Evolutionary conservation across 2,113 vertebrate species (phyloP), one percentile per base, ranked within the genome.

Genomic region (Apeltes quadracus): DNA sequence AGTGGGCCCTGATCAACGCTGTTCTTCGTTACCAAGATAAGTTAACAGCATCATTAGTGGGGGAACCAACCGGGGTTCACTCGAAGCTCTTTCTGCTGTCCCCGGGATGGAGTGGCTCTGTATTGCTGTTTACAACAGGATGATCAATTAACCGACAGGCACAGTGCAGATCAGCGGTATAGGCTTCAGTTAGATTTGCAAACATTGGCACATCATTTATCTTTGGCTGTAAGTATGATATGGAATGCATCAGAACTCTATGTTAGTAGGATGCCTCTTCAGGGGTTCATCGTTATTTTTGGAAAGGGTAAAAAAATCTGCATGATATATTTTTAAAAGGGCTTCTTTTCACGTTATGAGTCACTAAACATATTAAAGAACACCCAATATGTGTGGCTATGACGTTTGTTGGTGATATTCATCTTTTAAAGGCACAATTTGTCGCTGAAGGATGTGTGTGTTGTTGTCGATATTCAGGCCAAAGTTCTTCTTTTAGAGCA

Each of bases 1-100:
- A 64, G 63, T 57, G 62, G 22, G 53, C 63, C 53, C 70, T 61
- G 68, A 81, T 79, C 85, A 81, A 64, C 53, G 9, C 44, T 66
- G 68, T 82, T 81, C 61, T 86, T 75, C 62, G 76, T 51, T 63
- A 38, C 62, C n/a, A 22, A 77, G 78, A 83, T 76, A 84, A 78
- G 70, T 78, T 76, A 79, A 76, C 83, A 63, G 51, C 71, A 70
- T 82, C 73, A 88, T 91, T 84, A 83, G 76, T 34, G 51, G 57
- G 57, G 36, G 29, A 57, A 88, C 86, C 48, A 32, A 67, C 61
- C 55, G n/a, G 65, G 46, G 74, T 72, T 64, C 63, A 72, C 66
- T 83, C 57, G n/a, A 20, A 62, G 56, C 63, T 82, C 62, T 76
- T 55, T 55, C 36, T 54, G 20, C 75, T 75, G 83, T 87, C 84